Percentiles rank a stretch among this genome's conserved stretches.
Evolutionary conservation across 2,888 invertebrate genomes (phyloP).

Genomic region (Leptinotarsa juncta): DNA sequence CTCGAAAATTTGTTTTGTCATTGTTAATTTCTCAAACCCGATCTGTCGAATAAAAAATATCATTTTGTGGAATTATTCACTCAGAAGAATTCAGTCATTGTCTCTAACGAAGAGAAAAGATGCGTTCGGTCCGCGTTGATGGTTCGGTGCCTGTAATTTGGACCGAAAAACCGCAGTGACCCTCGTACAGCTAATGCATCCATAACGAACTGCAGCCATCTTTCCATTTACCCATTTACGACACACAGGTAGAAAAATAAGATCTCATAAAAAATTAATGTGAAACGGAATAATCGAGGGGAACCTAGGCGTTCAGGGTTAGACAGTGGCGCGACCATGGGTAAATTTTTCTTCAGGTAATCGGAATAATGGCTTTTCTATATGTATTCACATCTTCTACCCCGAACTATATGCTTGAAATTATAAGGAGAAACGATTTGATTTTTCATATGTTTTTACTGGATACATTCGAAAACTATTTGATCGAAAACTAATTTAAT

Average conservation of each 20-base stretch:
- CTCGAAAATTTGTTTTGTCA: slow-evolving; percentile 35
- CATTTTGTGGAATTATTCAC: slow-evolving; percentile 50
- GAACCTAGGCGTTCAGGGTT: slow-evolving; percentile 4
- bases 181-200: slow-evolving; percentile 41
- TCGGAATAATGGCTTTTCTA: no score
- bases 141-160: slow-evolving; percentile 52
- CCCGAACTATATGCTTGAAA: no score
- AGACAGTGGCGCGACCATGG: background rate
- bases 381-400: no score
- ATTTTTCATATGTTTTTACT: no score
- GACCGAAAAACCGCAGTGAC: slow-evolving; percentile 51
- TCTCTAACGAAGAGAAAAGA: slow-evolving; percentile 54
- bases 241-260: slow-evolving; percentile 46
- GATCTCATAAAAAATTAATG: slow-evolving; percentile 43
- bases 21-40: slow-evolving; percentile 34
- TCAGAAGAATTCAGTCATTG: slow-evolving; percentile 54
- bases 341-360: no score
- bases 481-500: no score
- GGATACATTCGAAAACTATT: no score
- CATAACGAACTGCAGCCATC: slow-evolving; percentile 23
- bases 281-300: slow-evolving; percentile 37
- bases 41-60: slow-evolving; percentile 43
- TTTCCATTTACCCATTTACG: slow-evolving; percentile 48
- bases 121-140: slow-evolving; percentile 35
- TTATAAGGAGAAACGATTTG: no score